Base-by-base conservation (phyloP, 2,888 invertebrate species). In the Sycophila texana region DNA sequence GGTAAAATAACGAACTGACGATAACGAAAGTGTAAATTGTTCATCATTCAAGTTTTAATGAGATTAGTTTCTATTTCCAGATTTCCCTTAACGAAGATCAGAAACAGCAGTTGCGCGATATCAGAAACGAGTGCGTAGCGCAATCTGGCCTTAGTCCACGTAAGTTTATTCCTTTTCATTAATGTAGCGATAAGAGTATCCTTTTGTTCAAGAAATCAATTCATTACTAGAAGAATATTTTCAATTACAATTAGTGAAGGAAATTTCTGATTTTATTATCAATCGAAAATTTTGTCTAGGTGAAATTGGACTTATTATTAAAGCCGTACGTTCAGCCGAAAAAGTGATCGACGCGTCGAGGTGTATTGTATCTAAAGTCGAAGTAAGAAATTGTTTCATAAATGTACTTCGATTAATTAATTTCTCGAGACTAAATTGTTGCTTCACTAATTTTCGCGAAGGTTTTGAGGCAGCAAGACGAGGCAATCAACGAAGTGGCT, bases 281-380 rank as follows among this genome's bases (percentile, higher is more conserved):
- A 22, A 30, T 30, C n/a, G 10, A 18, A 47, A n/a, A 63, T 18
- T 39, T n/a, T 13, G 26, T 16, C 26, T 72, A 77, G 74, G 47
- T 26, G 74, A 74, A 20, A 55, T 67, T 20, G 20, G 51, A n/a
- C 22, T 13, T 26, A 14, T 67, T 7, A 22, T 61, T 30, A 80
- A 73, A 75, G 70, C 79, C 22, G 67, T 81, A 55, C 71, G 80
- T 53, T 60, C 75, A 73, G 22, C 20, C 60, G 67, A 79, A 63
- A 78, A 65, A 77, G 63, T 76, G 49, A 47, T 60, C 16, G 60
- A 70, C 55, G 74, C 66, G 47, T 58, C 65, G 18, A 57, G 61
- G 65, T 71, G 72, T 60, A 60, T 71, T 57, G 67, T 60, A 2
- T 7, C n/a, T n/a, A 53, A 13, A 55, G 18, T 73, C 4, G 30